These are phyloP conservation scores for Opisthocomus hoazin DNA, from an alignment of 2,113 vertebrate genomes.

Conservation along the genomic window DNA sequence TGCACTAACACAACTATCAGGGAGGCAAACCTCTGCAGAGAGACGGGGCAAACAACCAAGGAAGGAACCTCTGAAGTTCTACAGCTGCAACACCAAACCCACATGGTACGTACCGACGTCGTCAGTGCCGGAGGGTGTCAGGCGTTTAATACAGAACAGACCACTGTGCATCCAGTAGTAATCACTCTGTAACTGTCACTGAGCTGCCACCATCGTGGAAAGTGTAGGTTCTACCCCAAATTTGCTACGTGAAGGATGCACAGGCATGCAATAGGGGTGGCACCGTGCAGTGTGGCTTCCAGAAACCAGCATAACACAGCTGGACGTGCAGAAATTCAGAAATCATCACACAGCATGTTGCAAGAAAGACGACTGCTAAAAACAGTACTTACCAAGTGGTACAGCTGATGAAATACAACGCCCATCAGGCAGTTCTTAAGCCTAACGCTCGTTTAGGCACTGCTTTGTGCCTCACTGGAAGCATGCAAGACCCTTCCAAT, in stretches of 20 bases:
- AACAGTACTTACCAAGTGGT: not conserved
- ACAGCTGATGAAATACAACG: not conserved
- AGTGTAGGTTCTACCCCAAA: not conserved
- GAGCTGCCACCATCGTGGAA: not conserved
- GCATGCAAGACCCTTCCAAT: not conserved
- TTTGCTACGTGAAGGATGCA: not conserved
- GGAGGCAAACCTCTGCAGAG: not conserved
- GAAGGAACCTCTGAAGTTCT: not conserved
- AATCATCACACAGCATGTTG: not conserved
- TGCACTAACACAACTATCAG: not conserved
- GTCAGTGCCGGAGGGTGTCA: not conserved
- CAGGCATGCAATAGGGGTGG: not conserved
- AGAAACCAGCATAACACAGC: not conserved
- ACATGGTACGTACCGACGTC: fast-evolving
- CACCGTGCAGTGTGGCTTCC: not conserved
- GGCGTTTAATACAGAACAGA: fast-evolving
- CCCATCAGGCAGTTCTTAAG: not conserved
- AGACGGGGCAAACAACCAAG: not conserved
- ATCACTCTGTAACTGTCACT: not conserved
- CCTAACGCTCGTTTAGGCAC: not conserved
- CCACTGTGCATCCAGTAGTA: too few species aligned
- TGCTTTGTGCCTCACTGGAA: not conserved
- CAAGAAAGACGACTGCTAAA: not conserved
- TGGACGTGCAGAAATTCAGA: not conserved
- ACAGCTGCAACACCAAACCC: not conserved